Conservation (phyloP, 92 coral and sea anemone genomes). For the Muricea muricata region DNA sequence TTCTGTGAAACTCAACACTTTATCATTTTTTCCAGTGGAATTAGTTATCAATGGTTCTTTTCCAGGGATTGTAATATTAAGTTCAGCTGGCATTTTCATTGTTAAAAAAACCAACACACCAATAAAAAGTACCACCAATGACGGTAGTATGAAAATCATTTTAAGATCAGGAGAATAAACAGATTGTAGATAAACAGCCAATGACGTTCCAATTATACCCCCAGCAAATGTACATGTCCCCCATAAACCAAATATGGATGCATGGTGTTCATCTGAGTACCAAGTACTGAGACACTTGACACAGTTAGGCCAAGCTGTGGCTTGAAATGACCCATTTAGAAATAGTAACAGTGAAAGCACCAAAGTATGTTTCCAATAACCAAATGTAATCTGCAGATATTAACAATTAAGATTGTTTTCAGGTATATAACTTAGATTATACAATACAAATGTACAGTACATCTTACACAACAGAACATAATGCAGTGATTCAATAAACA, state of each 20-base stretch:
- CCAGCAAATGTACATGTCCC: conserved; percentile 97
- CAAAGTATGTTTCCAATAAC: conserved; percentile 73
- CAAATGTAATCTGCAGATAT: conserved; percentile 80
- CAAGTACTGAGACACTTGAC: conserved; percentile 91
- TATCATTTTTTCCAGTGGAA: not conserved
- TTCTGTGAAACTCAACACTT: conserved; percentile 13
- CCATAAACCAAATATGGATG: conserved; percentile 94
- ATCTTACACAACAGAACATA: too few relatives aligned
- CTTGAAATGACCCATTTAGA: conserved; percentile 89
- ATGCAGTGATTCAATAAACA: too few relatives aligned
- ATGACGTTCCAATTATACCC: conserved; percentile 92
- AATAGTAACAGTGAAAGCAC: conserved; percentile 80
- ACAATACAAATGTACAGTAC: too few relatives aligned
- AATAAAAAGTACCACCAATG: conserved; percentile 72
- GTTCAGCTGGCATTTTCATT: conserved; percentile 83
- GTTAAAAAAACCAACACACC: conserved; percentile 83
- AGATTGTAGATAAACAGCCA: conserved; percentile 90
- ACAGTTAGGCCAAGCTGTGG: conserved; percentile 99
- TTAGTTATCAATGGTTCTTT: conserved; percentile 47
- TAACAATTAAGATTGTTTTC: not conserved
- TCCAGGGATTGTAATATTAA: conserved; percentile 72
- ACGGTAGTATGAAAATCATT: conserved; percentile 81
- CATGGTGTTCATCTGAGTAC: conserved; percentile 89
- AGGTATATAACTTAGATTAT: not conserved
- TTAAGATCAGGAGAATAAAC: conserved; percentile 73